phyloP scores from a whole-genome alignment of 2,113 vertebrate genomes.

The Neofelis nebulosa region DNA sequence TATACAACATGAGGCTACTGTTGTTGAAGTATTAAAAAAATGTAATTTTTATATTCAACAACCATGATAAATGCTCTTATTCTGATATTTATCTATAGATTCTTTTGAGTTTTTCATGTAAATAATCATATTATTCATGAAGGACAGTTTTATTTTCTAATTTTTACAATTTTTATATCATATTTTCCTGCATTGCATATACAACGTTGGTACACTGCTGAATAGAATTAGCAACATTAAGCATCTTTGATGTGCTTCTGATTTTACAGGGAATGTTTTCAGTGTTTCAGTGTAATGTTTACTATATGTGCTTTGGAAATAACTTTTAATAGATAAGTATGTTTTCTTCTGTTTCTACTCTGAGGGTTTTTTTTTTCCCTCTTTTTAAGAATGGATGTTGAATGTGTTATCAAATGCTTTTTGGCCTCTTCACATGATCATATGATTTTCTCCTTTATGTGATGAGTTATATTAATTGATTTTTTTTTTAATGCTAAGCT shows the following conservation, averaged over 20 bases:
- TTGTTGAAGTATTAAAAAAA: not conserved
- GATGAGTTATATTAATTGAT: not conserved
- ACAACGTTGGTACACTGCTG: not conserved
- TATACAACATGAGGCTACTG: not conserved
- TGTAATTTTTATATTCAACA: not conserved
- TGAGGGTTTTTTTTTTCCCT: not conserved
- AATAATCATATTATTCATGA: not conserved
- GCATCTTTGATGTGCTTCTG: not conserved
- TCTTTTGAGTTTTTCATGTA: not conserved
- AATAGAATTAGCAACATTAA: not conserved
- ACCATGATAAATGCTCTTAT: not conserved
- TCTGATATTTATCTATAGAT: not conserved
- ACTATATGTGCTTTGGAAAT: not conserved
- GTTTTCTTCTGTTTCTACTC: not conserved
- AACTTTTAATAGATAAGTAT: not conserved
- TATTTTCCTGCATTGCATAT: not conserved
- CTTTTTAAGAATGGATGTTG: too few relatives aligned
- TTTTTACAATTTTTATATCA: not conserved
- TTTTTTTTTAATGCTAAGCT: not conserved
- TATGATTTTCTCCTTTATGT: not conserved
- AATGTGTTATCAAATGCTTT: not conserved
- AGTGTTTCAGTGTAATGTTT: not conserved
- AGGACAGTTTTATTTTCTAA: not conserved
- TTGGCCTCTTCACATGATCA: not conserved
- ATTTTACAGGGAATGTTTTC: not conserved